Conservation (phyloP, 1,140 invertebrate genomes). For the Leptopilina boulardi region DNA sequence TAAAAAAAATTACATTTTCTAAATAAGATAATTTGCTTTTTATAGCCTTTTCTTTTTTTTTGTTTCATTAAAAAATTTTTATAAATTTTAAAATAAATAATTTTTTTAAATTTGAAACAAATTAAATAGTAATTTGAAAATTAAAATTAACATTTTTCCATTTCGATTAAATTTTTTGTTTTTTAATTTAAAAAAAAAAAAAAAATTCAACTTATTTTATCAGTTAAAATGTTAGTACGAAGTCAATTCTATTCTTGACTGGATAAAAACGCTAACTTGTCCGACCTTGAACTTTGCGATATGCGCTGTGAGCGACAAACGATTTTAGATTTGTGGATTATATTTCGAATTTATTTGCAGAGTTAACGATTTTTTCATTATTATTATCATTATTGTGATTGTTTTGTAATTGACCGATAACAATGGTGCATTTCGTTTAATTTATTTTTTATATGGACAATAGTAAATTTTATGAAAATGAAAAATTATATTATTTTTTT, state of each 20-base stretch:
- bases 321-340: slow-evolving; percentile 18
- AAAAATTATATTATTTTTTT: too few relatives aligned
- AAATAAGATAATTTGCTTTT: too few relatives aligned
- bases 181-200: background rate
- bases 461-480: too few relatives aligned
- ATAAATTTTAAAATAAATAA: too few relatives aligned
- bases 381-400: too few relatives aligned
- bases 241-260: slow-evolving; percentile 13
- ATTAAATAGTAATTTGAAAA: too few relatives aligned
- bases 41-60: too few relatives aligned
- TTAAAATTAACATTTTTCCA: background rate
- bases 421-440: background rate
- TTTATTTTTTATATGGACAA: background rate
- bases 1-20: too few relatives aligned
- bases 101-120: too few relatives aligned
- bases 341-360: background rate
- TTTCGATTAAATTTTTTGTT: background rate
- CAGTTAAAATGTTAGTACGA: background rate
- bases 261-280: slow-evolving; percentile 9
- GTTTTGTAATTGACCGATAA: background rate
- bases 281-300: slow-evolving; percentile 12
- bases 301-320: slow-evolving; percentile 15
- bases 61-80: too few relatives aligned
- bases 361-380: background rate
- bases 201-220: background rate